These are phyloP conservation scores for Cliona cf. orientalis DNA, from an alignment of 37 sponge, comb jelly and placozoan genomes.

Conservation along the genomic window DNA sequence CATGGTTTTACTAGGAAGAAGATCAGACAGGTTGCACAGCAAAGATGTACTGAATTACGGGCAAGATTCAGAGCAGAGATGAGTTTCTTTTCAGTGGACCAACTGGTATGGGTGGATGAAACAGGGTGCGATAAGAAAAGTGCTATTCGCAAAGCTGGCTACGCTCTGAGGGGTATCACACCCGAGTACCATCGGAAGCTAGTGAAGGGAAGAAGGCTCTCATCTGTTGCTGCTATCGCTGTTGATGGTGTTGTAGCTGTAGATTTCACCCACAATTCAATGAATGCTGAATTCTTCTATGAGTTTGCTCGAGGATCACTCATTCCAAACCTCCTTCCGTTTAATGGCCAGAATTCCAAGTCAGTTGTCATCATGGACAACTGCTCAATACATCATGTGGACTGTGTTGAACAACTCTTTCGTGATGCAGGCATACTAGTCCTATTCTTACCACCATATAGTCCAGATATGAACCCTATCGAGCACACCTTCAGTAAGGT, in stretches of 20 bases:
- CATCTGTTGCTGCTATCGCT: slow-evolving; percentile 21
- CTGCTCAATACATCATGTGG: background rate
- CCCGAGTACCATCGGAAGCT: background rate
- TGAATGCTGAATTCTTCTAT: background rate
- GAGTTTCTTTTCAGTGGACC: too few species aligned
- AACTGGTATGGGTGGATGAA: background rate
- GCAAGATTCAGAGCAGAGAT: too few species aligned
- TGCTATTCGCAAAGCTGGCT: slow-evolving; percentile 2
- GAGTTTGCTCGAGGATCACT: slow-evolving; percentile 16
- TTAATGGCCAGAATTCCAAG: background rate
- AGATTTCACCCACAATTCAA: background rate
- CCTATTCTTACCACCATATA: slow-evolving; percentile 1
- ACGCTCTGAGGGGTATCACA: slow-evolving; percentile 5
- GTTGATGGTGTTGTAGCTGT: background rate
- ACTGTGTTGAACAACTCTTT: background rate
- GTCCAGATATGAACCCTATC: slow-evolving; percentile 4
- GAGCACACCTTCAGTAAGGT: background rate
- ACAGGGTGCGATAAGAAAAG: background rate
- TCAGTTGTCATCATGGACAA: slow-evolving; percentile 21
- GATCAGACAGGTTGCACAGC: background rate
- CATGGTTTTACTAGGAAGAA: slow-evolving; percentile 4
- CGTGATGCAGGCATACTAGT: background rate
- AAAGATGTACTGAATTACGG: background rate
- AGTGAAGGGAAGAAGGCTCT: background rate
- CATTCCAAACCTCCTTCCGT: slow-evolving; percentile 17